Percentiles rank a stretch among this genome's conserved stretches.
Evolutionary conservation across 2,797 vertebrate genomes (phyloP).

Genomic region (Schizothorax lantsangensis): DNA sequence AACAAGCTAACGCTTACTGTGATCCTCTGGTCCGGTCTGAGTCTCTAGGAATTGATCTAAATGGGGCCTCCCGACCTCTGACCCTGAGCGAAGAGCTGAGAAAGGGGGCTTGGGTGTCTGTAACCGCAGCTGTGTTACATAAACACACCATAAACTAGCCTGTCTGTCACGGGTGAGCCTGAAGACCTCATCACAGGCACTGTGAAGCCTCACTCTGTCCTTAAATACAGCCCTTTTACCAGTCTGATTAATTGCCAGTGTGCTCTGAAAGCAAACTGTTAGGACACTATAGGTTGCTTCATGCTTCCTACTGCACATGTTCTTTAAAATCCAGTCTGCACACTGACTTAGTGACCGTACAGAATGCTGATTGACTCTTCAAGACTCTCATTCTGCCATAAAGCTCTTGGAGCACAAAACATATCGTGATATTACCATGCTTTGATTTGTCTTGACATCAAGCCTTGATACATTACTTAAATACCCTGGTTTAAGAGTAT

Average conservation of each 20-base stretch:
- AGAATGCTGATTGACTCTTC: not conserved
- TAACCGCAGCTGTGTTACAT: constrained; percentile 36
- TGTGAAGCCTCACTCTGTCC: not conserved
- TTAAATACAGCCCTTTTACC: constrained; percentile 8
- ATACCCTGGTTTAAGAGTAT: not conserved
- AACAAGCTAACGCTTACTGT: not conserved
- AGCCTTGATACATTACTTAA: not conserved
- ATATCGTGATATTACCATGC: not conserved
- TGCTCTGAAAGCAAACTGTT: constrained; percentile 12
- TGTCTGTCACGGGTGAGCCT: constrained; percentile 14
- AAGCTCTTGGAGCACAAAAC: not conserved
- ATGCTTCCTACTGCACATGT: not conserved
- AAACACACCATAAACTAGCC: constrained; percentile 45
- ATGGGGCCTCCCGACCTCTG: constrained; percentile 29
- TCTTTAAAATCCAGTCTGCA: constrained; percentile 19
- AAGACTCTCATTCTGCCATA: not conserved
- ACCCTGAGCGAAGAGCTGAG: constrained; percentile 15
- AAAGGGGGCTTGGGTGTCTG: constrained; percentile 12
- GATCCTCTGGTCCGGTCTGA: constrained; percentile 6
- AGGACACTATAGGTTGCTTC: constrained; percentile 14
- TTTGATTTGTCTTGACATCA: constrained; percentile 9
- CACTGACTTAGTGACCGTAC: not conserved
- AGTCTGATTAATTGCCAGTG: constrained; percentile 15
- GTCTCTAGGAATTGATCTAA: constrained; percentile 20
- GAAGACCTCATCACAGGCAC: constrained; percentile 17